Evolutionary conservation across 2,888 invertebrate species (phyloP), one percentile per base, ranked within the genome.

Genomic region (Oscheius sp.): DNA sequence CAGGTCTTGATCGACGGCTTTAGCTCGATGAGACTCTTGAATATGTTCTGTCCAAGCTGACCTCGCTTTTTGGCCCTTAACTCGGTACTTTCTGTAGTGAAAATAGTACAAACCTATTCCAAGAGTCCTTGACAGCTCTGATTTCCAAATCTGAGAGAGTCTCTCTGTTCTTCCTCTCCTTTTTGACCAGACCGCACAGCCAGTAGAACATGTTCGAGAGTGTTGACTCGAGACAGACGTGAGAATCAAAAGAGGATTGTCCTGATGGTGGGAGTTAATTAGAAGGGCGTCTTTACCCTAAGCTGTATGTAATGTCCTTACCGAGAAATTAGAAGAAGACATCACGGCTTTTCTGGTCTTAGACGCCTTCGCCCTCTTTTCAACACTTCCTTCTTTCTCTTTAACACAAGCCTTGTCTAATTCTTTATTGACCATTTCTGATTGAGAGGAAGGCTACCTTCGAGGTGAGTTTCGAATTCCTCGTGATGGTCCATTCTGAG

Each of bases 1-100:
- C 79, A 79, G 32, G 79, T 79, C 51, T 77, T 79, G 68, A 81
- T 79, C 55, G 76, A 74, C 5, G 81, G 81, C 32, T 76, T 79
- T 59, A 76, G 42, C 53, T 78, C 78, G 35, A 81, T 76, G 9
- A 81, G 74, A 13, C 66, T 75, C n/a, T 66, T 73, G 2, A 81
- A 75, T 21, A 81, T 81, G 55, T 81, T 76, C 37, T 77, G 75
- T 7, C 81, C 81, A 32, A 81, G 29, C 21, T n/a, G 75, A 62
- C 77, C 77, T 42, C 75, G 65, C 59, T 77, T 76, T 73, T 79
- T 81, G 53, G 79, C 81, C 62, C 81, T 81, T 71, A 76, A 75
- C 37, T 35, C 3, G 2, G 9, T 4, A n/a, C 10, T 37, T 62
- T 35, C 1, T 37, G 2, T 7, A 58, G 3, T 37, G 37, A n/a